Evolutionary conservation across 2,113 vertebrate species (phyloP).

Genomic region (Salvelinus fontinalis): DNA sequence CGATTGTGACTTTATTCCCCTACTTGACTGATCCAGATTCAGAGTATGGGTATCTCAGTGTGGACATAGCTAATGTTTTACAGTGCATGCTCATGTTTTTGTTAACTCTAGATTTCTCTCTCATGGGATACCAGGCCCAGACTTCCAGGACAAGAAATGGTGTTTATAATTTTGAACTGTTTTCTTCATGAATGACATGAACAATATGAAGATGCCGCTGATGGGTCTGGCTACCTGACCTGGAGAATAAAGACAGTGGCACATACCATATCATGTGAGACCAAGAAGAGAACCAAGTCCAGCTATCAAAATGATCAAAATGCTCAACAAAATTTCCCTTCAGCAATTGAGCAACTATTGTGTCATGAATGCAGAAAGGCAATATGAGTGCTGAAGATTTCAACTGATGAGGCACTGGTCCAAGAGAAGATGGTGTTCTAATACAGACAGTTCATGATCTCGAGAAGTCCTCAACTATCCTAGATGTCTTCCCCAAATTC

Average conservation of each 20-base stretch:
- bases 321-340: background rate
- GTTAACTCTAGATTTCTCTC: background rate
- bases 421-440: slow-evolving; percentile 22
- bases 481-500: slow-evolving; percentile 15
- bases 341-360: background rate
- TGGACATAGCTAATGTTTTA: background rate
- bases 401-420: background rate
- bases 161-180: background rate
- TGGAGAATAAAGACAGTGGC: slow-evolving; percentile 25
- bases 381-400: background rate
- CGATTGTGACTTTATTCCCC: slow-evolving; percentile 23
- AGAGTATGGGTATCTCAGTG: slow-evolving; percentile 15
- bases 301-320: slow-evolving; percentile 5
- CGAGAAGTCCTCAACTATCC: background rate
- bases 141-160: background rate
- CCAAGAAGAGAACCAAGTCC: background rate
- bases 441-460: slow-evolving; percentile 29
- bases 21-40: slow-evolving; percentile 15
- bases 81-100: no score
- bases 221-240: slow-evolving; percentile 21
- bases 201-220: slow-evolving; percentile 24
- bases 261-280: background rate
- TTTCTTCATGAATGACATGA: slow-evolving; percentile 5
- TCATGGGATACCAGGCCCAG: background rate
- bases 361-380: slow-evolving; percentile 22